phyloP scores from a whole-genome alignment of 2,113 vertebrate genomes.

The Prochilodus magdalenae region DNA sequence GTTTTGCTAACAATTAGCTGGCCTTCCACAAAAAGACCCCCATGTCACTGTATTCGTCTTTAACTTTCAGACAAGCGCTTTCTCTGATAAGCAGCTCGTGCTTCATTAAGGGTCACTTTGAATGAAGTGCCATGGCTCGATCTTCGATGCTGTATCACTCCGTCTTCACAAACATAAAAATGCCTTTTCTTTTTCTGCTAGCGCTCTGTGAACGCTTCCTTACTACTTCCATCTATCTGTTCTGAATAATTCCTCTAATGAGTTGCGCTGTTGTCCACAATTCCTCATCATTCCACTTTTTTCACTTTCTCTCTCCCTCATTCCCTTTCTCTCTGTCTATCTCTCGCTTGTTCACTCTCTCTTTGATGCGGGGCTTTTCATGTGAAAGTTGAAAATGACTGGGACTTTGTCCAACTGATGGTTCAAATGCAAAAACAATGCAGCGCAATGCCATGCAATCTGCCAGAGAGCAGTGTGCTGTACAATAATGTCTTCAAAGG shows the following conservation, averaged over 20 bases:
- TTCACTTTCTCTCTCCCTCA: background rate
- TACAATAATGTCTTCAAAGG: background rate
- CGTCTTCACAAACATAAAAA: background rate
- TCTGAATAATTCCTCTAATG: slow-evolving; percentile 4
- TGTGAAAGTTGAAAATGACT: slow-evolving; percentile 22
- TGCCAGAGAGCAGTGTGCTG: background rate
- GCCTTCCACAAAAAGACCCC: background rate
- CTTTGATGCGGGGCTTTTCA: slow-evolving; percentile 35
- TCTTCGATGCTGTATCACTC: background rate
- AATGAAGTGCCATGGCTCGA: background rate
- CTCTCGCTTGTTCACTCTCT: background rate
- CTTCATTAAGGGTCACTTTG: background rate
- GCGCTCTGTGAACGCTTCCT: background rate
- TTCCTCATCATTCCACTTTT: background rate
- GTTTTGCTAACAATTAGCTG: background rate
- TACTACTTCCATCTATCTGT: slow-evolving; percentile 32
- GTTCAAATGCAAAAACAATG: slow-evolving; percentile 7
- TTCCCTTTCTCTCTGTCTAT: background rate
- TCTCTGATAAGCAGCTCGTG: background rate
- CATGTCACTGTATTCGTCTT: background rate
- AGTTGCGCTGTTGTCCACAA: slow-evolving; percentile 19
- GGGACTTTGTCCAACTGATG: slow-evolving; percentile 9
- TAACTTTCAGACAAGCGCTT: background rate
- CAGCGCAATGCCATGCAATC: slow-evolving; percentile 4
- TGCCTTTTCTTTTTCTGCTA: background rate